Evolutionary conservation across 1,140 invertebrate species (phyloP).

Genomic region (Elymnias hypermnestra): DNA sequence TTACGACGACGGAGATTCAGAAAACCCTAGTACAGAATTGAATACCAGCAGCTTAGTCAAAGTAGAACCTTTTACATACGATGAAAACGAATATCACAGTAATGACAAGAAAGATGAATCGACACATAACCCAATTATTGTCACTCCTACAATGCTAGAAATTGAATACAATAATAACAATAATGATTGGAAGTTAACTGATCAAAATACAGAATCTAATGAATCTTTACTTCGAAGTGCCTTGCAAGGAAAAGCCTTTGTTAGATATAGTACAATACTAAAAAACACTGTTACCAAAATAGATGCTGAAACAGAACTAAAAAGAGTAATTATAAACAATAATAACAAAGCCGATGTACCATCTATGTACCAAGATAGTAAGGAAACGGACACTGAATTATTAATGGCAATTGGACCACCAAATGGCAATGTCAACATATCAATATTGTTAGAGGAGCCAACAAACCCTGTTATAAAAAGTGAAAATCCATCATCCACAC

Average conservation of each 20-base stretch:
- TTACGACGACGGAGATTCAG: conserved; percentile 78
- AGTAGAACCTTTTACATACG: conserved; percentile 80
- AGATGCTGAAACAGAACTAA: conserved; percentile 52
- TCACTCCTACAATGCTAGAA: conserved; percentile 72
- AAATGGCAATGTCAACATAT: conserved; percentile 70
- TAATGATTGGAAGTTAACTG: conserved; percentile 86
- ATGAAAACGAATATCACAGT: conserved; percentile 81
- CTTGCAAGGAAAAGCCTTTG: conserved; percentile 83
- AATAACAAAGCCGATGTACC: conserved; percentile 72
- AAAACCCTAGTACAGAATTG: conserved; percentile 79
- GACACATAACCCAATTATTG: conserved; percentile 58
- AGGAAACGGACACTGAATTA: conserved; percentile 58
- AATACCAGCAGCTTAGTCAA: conserved; percentile 79
- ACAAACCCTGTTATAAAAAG: conserved; percentile 60
- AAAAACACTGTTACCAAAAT: conserved; percentile 56
- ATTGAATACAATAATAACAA: conserved; percentile 83
- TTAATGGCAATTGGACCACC: conserved; percentile 65
- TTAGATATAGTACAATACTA: conserved; percentile 76
- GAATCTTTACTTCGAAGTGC: conserved; percentile 88
- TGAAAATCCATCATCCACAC: conserved; percentile 79
- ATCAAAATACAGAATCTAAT: conserved; percentile 81
- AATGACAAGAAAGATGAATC: conserved; percentile 80
- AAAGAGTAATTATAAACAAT: conserved; percentile 65
- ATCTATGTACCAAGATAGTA: conserved; percentile 61
- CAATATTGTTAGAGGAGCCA: conserved; percentile 66